These are phyloP conservation scores for Decapterus maruadsi DNA, from an alignment of 2,797 vertebrate genomes.

Conservation along the genomic window DNA sequence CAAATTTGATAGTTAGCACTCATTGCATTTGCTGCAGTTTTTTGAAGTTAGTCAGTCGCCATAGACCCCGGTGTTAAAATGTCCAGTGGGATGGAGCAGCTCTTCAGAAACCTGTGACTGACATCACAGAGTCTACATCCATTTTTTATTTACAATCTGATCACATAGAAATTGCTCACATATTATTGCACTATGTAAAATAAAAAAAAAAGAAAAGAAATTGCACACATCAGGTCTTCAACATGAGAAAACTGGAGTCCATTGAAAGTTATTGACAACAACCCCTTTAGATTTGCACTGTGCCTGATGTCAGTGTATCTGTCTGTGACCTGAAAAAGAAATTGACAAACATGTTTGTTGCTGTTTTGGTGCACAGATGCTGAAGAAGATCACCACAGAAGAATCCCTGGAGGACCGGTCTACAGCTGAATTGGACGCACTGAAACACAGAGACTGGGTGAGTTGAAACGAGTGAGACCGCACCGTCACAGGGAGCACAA, in stretches of 20 bases:
- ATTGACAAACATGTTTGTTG: not conserved
- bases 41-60: no score
- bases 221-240: not conserved
- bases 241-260: not conserved
- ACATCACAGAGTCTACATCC: no score
- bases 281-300: no score
- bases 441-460: conserved; percentile 95
- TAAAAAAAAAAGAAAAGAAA: no score
- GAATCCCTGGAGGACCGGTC: conserved; percentile 84
- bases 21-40: no score
- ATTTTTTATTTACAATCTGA: no score
- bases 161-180: not conserved
- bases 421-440: conserved; percentile 87
- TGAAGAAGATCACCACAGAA: conserved; percentile 91
- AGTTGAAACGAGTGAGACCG: not conserved
- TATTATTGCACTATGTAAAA: no score
- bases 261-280: not conserved
- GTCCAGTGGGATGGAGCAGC: no score
- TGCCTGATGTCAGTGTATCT: not conserved
- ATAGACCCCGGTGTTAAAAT: no score
- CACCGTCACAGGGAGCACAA: conserved; percentile 22
- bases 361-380: conserved; percentile 83
- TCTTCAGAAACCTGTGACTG: no score
- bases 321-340: not conserved
- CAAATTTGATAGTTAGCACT: not conserved